These are phyloP conservation scores for Tachypleus tridentatus DNA, from an alignment of 1,140 invertebrate species.

Conservation along the genomic window DNA sequence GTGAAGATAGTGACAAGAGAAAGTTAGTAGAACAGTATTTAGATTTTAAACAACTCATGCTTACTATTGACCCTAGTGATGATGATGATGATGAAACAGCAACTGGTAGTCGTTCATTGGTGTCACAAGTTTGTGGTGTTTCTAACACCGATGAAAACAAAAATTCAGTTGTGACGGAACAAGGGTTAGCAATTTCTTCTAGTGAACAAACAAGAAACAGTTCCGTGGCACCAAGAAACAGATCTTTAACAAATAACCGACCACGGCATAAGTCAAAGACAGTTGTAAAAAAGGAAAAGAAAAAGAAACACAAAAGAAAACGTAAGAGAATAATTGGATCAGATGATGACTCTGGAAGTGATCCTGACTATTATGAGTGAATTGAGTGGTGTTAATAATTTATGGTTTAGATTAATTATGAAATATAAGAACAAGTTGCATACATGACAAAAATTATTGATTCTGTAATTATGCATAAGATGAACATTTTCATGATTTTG, in stretches of 20 bases:
- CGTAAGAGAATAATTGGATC: no score
- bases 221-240: neutral
- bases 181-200: slow-evolving; percentile 1
- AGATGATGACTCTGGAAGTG: no score
- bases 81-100: slow-evolving; percentile 57
- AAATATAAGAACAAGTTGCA: no score
- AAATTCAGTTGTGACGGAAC: neutral
- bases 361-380: no score
- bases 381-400: no score
- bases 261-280: neutral
- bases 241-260: slow-evolving; percentile 7
- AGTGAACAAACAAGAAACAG: slow-evolving; percentile 5
- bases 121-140: slow-evolving; percentile 1
- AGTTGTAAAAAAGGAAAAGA: no score
- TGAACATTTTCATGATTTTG: no score
- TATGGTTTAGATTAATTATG: no score
- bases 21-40: slow-evolving; percentile 72
- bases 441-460: no score
- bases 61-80: slow-evolving; percentile 79
- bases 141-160: neutral
- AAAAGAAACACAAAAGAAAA: no score
- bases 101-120: slow-evolving; percentile 4
- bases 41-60: slow-evolving; percentile 81
- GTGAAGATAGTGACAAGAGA: slow-evolving; percentile 54
- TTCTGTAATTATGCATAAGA: no score